Percentiles rank a stretch among this genome's conserved stretches.
phyloP scores from a whole-genome alignment of 1,140 invertebrate genomes.

The Drosophila pectinifera region DNA sequence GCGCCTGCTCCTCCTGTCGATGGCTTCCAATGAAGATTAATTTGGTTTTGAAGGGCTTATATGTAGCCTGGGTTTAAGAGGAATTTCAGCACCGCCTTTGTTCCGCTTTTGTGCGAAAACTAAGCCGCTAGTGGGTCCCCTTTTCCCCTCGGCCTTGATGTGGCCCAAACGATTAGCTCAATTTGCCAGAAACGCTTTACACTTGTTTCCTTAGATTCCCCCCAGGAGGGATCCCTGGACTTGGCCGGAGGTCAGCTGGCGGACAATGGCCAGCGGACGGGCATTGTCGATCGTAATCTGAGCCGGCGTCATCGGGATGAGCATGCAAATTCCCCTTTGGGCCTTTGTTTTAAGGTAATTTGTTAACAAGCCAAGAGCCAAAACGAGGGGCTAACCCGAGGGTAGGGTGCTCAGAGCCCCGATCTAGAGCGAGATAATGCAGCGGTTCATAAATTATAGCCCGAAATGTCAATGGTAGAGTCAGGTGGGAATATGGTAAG shows the following conservation, averaged over 20 bases:
- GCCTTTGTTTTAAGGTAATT: slow-evolving; percentile 56
- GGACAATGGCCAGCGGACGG: slow-evolving; percentile 10
- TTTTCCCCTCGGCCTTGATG: slow-evolving; percentile 44
- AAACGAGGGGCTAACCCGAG: slow-evolving; percentile 8
- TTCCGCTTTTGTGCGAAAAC: slow-evolving; percentile 46
- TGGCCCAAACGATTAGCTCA: slow-evolving; percentile 66
- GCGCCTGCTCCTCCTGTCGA: slow-evolving; percentile 63
- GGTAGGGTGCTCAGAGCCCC: background rate
- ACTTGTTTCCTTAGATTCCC: slow-evolving; percentile 61
- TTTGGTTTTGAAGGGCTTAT: slow-evolving; percentile 65
- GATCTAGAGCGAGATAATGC: slow-evolving; percentile 38
- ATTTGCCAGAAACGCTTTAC: slow-evolving; percentile 76
- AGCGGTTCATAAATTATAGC: slow-evolving; percentile 25
- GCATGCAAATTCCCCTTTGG: slow-evolving; percentile 67
- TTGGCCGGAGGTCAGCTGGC: slow-evolving; percentile 43
- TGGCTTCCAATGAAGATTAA: slow-evolving; percentile 82
- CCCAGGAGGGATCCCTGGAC: slow-evolving; percentile 18
- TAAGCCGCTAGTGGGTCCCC: slow-evolving; percentile 36
- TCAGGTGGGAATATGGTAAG: background rate
- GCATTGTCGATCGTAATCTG: slow-evolving; percentile 71
- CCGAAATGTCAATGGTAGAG: slow-evolving; percentile 2
- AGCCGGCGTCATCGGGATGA: slow-evolving; percentile 48
- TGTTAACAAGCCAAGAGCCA: slow-evolving; percentile 63
- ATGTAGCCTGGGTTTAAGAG: slow-evolving; percentile 53
- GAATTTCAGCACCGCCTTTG: slow-evolving; percentile 54